These are phyloP conservation scores for Pangasius larnaudii DNA, from an alignment of 2,797 vertebrate species.

Conservation along the genomic window DNA sequence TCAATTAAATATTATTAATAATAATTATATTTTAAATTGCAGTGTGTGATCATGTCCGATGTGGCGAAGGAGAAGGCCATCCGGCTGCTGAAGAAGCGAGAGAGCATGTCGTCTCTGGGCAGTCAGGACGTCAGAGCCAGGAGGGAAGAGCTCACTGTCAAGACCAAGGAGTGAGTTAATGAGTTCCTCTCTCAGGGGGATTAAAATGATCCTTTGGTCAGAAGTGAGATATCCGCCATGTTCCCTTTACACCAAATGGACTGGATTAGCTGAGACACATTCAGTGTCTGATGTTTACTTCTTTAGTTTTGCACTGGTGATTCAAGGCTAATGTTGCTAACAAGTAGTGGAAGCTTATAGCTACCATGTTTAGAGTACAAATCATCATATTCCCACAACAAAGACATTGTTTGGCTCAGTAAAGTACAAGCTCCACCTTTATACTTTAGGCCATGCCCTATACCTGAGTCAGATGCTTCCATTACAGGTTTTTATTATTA, in stretches of 20 bases:
- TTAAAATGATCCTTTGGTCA: background rate
- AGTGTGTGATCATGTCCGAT: slow-evolving; percentile 72
- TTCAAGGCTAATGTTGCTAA: background rate
- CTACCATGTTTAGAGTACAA: background rate
- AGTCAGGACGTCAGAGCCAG: slow-evolving; percentile 71
- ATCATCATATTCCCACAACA: background rate
- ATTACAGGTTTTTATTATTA: too few species aligned
- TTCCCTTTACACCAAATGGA: background rate
- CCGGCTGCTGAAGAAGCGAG: slow-evolving; percentile 71
- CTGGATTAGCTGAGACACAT: background rate
- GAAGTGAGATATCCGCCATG: background rate
- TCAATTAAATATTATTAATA: background rate
- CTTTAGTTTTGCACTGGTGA: background rate
- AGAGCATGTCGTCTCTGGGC: slow-evolving; percentile 72
- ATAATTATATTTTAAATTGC: background rate
- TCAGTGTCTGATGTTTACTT: background rate
- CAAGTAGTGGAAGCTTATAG: background rate
- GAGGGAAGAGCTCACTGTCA: slow-evolving; percentile 64
- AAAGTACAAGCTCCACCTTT: background rate
- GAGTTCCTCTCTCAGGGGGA: background rate
- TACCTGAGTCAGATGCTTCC: background rate
- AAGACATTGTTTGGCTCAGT: background rate
- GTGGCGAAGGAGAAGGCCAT: slow-evolving; percentile 70
- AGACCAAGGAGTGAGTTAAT: slow-evolving; percentile 77
- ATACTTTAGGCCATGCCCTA: background rate